Percentiles rank a stretch among this genome's conserved stretches.
Conservation (phyloP, 2,113 vertebrate genomes). For the Cacatua alba region DNA sequence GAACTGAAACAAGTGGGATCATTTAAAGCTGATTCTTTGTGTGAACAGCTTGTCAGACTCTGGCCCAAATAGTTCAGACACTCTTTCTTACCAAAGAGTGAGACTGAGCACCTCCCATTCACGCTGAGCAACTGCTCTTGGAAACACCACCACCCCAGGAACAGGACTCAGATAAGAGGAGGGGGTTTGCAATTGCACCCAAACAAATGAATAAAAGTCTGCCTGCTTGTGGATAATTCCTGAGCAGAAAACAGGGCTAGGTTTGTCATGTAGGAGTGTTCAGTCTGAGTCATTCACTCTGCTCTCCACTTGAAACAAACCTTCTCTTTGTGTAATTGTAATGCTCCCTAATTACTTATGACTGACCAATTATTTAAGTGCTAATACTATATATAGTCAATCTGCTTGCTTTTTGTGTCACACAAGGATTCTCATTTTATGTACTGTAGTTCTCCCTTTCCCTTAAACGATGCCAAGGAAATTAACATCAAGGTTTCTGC, state of each 20-base stretch:
- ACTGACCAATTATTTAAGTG: constrained; percentile 37
- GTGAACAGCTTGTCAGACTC: background rate
- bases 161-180: background rate
- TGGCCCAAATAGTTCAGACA: background rate
- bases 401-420: background rate
- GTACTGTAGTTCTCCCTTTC: background rate
- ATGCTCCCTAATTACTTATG: constrained; percentile 14
- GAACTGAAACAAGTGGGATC: background rate
- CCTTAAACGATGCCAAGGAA: constrained; percentile 17
- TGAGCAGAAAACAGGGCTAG: constrained; percentile 2
- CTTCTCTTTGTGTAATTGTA: constrained; percentile 11
- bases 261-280: background rate
- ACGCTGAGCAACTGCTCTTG: background rate
- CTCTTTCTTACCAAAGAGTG: background rate
- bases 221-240: background rate
- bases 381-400: constrained; percentile 24
- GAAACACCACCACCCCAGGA: background rate
- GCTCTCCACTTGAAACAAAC: background rate
- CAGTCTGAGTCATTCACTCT: background rate
- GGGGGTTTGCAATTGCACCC: background rate
- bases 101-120: background rate
- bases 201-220: background rate
- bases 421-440: constrained; percentile 5
- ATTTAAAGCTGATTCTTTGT: background rate
- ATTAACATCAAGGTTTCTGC: constrained; percentile 38